Evolutionary conservation across 2,797 vertebrate genomes (phyloP).

Genomic region (Micrastur ruficollis): DNA sequence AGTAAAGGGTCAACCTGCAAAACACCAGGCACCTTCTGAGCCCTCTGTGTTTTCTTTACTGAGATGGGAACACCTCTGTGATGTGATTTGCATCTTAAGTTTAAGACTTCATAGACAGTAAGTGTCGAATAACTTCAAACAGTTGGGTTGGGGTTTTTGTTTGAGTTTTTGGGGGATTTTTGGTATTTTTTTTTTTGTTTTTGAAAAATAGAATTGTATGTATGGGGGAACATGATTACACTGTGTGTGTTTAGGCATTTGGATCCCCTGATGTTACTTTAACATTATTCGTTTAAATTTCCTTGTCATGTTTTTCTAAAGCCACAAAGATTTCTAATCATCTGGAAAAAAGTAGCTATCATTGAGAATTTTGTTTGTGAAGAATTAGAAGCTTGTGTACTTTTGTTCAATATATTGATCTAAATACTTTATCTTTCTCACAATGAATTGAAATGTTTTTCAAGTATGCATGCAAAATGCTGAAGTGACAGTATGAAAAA

Average conservation of each 20-base stretch:
- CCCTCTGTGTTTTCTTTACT: neutral
- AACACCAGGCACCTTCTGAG: neutral
- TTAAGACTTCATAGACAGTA: neutral
- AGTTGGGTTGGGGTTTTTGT: rapidly evolving
- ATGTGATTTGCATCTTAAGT: neutral
- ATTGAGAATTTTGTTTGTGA: neutral
- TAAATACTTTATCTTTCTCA: neutral
- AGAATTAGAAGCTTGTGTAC: neutral
- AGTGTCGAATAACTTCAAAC: neutral
- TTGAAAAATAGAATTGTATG: rapidly evolving
- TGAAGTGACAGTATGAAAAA: conserved; percentile 1
- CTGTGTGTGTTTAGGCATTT: neutral
- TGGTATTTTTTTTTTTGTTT: neutral
- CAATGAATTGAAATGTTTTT: neutral
- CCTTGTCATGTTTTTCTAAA: neutral
- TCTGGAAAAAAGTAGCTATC: neutral
- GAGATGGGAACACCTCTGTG: neutral
- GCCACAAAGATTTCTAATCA: neutral
- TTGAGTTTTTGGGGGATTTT: rapidly evolving
- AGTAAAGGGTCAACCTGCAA: neutral
- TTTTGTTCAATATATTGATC: neutral
- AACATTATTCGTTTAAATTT: neutral
- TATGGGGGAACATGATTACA: neutral
- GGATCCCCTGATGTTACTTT: neutral
- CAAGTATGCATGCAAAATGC: neutral